Evolutionary conservation across 1,140 invertebrate species (phyloP), one percentile per base, ranked within the genome.

Genomic region (Drosophila seguyi): DNA sequence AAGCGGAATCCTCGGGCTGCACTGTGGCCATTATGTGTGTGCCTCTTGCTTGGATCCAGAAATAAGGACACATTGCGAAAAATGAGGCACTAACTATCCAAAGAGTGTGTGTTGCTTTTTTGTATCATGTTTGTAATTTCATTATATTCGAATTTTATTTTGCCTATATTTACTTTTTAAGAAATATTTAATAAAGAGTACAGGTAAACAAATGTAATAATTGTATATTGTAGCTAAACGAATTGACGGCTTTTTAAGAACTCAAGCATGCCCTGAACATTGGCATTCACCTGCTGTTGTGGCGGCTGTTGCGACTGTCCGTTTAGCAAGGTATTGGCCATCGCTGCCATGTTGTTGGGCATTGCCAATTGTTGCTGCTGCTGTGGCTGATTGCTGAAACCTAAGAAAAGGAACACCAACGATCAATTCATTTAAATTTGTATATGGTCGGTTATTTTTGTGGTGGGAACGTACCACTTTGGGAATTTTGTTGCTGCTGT

Each of bases 201-300:
- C 73, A 77, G 57, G 63, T 90, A 90, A 90, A 88, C 77, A 80
- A 90, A 80, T 90, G 68, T 71, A 68, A 71, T 80, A 80, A 81
- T 80, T 79, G 78, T 72, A 73, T 69, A 36, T 75, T 75, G 60
- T 75, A 75, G 75, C 78, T 92, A 91, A 77, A 92, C 79, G 79
- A 92, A 92, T 88, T 92, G 92, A 78, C 88, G 82, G 75, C 79
- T 92, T 86, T 92, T 92, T 58, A 92, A 85, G 69, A 90, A 93
- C 75, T 92, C 91, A 68, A 92, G 78, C 92, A 92, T 92, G 58
- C 91, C 91, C 74, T 92, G 88, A 59, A 92, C 92, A 84, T 90
- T 92, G 39, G 88, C 88, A 73, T 92, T 94, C 66, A 93, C 93
- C 76, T 92, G 90, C 66, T 53, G 50, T 22, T 53, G 50, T 22